These are phyloP conservation scores for Prunella himalayana DNA, from an alignment of 2,113 vertebrate species.

Conservation along the genomic window DNA sequence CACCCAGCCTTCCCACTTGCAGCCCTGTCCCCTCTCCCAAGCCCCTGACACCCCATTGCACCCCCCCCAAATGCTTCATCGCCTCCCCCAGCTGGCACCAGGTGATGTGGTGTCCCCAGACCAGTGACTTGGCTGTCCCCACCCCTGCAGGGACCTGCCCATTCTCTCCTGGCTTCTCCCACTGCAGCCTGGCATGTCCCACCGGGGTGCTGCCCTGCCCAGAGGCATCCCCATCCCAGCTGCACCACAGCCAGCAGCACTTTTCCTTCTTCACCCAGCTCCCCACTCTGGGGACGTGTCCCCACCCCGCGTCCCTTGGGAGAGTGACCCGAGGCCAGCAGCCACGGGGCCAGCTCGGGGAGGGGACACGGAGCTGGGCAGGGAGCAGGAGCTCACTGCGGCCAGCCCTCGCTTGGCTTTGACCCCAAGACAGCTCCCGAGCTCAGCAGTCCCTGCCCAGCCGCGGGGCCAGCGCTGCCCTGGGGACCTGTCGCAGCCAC, in stretches of 20 bases:
- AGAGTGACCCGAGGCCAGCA: fast-evolving
- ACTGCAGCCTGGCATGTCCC: fast-evolving
- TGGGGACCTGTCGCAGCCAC: neutral
- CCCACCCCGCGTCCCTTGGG: fast-evolving
- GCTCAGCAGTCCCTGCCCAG: neutral
- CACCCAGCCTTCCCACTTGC: neutral
- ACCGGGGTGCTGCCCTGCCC: neutral
- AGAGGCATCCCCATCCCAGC: too few relatives aligned
- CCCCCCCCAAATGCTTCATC: neutral
- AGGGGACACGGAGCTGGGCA: neutral
- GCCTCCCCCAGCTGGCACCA: neutral
- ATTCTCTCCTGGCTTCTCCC: neutral
- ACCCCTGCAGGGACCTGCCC: neutral
- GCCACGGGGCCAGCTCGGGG: fast-evolving
- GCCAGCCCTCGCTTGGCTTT: neutral
- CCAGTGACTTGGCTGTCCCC: fast-evolving
- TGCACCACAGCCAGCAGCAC: neutral
- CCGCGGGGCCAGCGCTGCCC: neutral
- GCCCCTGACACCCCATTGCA: too few relatives aligned
- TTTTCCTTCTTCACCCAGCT: neutral
- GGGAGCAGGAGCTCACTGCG: fast-evolving
- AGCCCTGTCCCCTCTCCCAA: neutral
- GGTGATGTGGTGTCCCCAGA: neutral
- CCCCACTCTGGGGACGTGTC: fast-evolving
- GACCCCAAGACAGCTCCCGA: neutral